Percentiles rank a stretch among this genome's conserved stretches.
Conservation (phyloP, 2,113 vertebrate genomes). For the Numida meleagris region DNA sequence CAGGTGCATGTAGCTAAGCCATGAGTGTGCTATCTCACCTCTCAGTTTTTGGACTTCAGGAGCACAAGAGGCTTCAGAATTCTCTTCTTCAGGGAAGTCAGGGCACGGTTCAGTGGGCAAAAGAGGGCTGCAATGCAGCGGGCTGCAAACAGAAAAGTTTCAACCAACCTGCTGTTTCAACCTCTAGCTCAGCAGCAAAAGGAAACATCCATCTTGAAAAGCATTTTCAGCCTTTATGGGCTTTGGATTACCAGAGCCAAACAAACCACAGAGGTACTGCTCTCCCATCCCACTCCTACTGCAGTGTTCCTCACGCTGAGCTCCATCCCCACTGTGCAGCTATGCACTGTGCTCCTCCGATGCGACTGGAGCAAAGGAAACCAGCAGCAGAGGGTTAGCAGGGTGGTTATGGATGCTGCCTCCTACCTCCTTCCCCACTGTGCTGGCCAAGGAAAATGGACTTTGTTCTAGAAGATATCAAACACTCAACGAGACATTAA, state of each 20-base stretch:
- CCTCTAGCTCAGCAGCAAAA: neutral
- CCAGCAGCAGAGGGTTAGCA: neutral
- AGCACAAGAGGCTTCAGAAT: neutral
- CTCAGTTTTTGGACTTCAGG: conserved; percentile 27
- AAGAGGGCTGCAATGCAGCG: neutral
- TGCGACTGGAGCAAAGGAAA: fast-evolving
- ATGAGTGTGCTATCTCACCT: neutral
- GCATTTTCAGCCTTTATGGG: neutral
- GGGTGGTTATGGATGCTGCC: neutral
- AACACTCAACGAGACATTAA: neutral
- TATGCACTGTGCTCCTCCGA: neutral
- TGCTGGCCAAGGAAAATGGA: neutral
- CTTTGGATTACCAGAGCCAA: neutral
- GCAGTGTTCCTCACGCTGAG: neutral
- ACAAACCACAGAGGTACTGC: neutral
- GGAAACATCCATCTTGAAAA: neutral
- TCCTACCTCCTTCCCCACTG: neutral
- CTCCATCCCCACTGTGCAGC: fast-evolving
- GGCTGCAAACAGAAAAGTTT: conserved; percentile 3
- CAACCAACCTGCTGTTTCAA: neutral
- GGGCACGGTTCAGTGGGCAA: neutral
- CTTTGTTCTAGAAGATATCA: neutral
- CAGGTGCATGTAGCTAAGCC: neutral
- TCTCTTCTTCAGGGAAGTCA: conserved; percentile 33
- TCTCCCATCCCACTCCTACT: neutral